Conservation (phyloP, 2,113 vertebrate genomes). For the Proteles cristata region DNA sequence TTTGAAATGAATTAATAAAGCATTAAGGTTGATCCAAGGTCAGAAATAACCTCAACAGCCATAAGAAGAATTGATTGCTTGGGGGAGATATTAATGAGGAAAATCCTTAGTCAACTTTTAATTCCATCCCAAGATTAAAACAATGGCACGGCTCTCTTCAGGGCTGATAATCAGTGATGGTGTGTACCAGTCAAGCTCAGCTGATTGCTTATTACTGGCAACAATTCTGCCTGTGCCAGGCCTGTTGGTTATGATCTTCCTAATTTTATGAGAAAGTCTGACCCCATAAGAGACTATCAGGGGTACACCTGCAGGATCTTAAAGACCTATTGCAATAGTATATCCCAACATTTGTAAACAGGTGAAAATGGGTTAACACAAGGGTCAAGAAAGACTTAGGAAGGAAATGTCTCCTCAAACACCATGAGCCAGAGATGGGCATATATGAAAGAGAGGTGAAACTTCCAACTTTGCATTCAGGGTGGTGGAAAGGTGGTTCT, state of each 20-base stretch:
- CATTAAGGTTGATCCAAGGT: not conserved
- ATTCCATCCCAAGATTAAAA: conserved; percentile 42
- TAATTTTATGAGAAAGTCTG: conserved; percentile 34
- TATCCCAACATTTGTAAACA: not conserved
- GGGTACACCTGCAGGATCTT: not conserved
- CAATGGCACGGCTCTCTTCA: not conserved
- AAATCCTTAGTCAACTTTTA: conserved; percentile 38
- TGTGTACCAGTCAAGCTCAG: not conserved
- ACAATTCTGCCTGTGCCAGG: not conserved
- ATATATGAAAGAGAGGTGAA: not conserved
- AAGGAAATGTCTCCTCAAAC: not conserved
- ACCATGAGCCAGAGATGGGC: not conserved
- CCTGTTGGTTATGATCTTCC: not conserved
- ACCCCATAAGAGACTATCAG: not conserved
- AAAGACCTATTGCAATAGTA: not conserved
- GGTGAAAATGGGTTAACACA: not conserved
- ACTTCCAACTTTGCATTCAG: not conserved
- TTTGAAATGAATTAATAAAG: not conserved
- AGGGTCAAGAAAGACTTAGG: not conserved
- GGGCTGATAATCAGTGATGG: not conserved
- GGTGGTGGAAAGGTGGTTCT: not conserved
- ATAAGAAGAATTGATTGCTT: conserved; percentile 13
- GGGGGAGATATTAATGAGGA: not conserved
- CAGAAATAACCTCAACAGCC: not conserved
- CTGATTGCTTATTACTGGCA: not conserved